A percentile compares a stretch with the other conserved stretches of the same genome.
Evolutionary conservation across 2,888 invertebrate genomes (phyloP).

Genomic region (Lithophane leautieri): DNA sequence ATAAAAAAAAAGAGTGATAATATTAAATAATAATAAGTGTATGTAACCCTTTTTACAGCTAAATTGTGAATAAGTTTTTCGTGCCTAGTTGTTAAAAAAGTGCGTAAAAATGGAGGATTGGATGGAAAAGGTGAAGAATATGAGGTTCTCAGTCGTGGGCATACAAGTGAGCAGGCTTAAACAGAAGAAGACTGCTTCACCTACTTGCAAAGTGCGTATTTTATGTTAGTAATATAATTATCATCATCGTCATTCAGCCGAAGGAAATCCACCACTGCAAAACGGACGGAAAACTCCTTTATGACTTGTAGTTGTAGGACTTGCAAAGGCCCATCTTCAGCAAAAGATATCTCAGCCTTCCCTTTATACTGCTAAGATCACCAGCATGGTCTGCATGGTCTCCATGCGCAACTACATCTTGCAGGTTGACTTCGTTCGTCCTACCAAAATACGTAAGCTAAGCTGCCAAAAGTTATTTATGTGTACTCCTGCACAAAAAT

Average conservation of each 20-base stretch:
- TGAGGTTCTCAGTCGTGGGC: slow-evolving; percentile 77
- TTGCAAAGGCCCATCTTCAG: background rate
- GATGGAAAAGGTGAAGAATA: slow-evolving; percentile 62
- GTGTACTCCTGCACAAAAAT: slow-evolving; percentile 11
- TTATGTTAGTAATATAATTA: slow-evolving; percentile 12
- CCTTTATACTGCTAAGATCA: background rate
- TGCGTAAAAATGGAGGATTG: slow-evolving; percentile 67
- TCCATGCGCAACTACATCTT: background rate
- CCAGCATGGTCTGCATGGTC: background rate
- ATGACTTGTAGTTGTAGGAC: background rate
- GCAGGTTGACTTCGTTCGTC: too few relatives aligned
- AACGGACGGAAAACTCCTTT: background rate
- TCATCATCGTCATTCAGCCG: background rate
- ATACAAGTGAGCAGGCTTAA: slow-evolving; percentile 73
- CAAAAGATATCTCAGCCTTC: background rate
- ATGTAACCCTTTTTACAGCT: background rate
- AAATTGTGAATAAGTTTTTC: background rate
- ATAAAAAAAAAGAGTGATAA: slow-evolving; percentile 6
- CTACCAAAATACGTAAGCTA: background rate
- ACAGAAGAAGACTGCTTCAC: slow-evolving; percentile 66
- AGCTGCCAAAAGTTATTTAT: background rate
- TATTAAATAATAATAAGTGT: background rate
- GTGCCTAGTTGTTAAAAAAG: slow-evolving; percentile 2
- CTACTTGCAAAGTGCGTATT: slow-evolving; percentile 76
- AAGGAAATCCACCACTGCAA: background rate